A percentile compares a stretch with the other conserved stretches of the same genome.
Conservation (phyloP, 2,113 vertebrate species). For the Rhombomys opimus region DNA sequence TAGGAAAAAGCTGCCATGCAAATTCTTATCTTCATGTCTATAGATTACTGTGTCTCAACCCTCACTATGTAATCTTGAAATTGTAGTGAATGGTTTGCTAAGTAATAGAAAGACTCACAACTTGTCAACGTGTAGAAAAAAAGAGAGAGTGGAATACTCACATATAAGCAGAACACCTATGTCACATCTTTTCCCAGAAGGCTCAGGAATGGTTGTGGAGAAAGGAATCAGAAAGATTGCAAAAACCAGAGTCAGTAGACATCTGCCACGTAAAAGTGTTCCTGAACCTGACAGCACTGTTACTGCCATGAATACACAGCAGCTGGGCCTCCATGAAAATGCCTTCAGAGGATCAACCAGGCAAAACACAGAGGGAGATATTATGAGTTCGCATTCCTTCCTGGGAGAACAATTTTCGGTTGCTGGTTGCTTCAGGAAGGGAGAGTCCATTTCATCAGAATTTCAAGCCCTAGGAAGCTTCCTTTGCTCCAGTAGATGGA, state of each 20-base stretch:
- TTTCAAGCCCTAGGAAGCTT: neutral
- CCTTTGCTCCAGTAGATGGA: neutral
- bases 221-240: neutral
- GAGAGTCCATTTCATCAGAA: neutral
- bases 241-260: neutral
- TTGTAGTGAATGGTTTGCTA: neutral
- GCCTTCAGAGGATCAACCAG: no score
- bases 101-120: no score
- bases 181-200: neutral
- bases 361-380: neutral
- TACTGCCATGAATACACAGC: neutral
- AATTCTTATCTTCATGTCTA: neutral
- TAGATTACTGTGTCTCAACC: neutral
- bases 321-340: neutral
- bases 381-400: fast-evolving
- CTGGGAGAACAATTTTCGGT: no score
- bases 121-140: neutral
- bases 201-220: neutral
- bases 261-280: neutral
- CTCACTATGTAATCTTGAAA: neutral
- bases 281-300: neutral
- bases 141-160: neutral
- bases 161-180: neutral
- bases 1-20: neutral
- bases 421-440: neutral